These are phyloP conservation scores for Crax fasciolata DNA, from an alignment of 2,797 vertebrate genomes.

Conservation along the genomic window DNA sequence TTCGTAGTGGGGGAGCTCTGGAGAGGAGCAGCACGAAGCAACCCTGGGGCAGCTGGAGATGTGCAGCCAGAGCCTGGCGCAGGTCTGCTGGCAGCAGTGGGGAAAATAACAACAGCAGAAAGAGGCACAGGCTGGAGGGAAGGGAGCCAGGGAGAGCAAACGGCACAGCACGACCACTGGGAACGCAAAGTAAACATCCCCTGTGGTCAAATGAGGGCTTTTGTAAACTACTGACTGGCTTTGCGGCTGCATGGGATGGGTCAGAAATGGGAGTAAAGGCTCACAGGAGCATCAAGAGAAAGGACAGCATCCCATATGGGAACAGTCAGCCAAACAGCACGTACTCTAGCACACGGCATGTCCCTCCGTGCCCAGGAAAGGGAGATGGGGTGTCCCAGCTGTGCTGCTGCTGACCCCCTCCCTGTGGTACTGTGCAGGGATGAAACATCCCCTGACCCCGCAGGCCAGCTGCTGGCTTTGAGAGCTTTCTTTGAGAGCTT, in stretches of 20 bases:
- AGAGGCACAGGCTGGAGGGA: conserved; percentile 4
- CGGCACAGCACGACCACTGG: not conserved
- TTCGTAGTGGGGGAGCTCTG: not conserved
- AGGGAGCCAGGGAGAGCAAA: conserved; percentile 11
- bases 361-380: not conserved
- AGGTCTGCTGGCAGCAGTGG: not conserved
- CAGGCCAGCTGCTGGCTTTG: not conserved
- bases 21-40: fast-evolving
- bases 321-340: not conserved
- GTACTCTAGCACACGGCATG: not conserved
- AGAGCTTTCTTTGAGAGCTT: not conserved
- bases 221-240: not conserved
- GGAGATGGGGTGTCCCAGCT: not conserved
- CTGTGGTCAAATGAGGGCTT: not conserved
- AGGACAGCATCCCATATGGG: not conserved
- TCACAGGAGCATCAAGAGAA: not conserved
- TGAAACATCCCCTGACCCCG: not conserved
- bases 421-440: fast-evolving
- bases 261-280: not conserved
- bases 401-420: not conserved
- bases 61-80: not conserved
- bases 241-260: not conserved
- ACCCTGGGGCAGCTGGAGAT: not conserved
- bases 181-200: not conserved
- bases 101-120: not conserved